A percentile compares a stretch with the other conserved stretches of the same genome.
These are phyloP conservation scores for Zaprionus tsacasi DNA, from an alignment of 1,140 invertebrate genomes.

Conservation along the genomic window DNA sequence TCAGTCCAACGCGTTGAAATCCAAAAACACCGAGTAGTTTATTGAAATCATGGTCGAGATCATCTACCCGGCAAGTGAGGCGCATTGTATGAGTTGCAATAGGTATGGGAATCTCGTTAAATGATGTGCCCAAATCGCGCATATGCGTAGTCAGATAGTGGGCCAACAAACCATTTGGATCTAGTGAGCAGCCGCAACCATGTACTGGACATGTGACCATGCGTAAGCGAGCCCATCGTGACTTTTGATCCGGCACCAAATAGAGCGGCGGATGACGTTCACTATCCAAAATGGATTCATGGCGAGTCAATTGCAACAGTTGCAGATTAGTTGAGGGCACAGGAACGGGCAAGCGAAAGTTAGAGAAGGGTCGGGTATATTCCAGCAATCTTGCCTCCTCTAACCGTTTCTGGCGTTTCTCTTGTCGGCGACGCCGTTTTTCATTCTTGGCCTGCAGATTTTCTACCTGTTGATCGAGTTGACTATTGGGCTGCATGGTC, in stretches of 20 bases:
- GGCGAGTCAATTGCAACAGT: slow-evolving; percentile 25
- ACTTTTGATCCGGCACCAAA: slow-evolving; percentile 38
- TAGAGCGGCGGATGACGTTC: slow-evolving; percentile 28
- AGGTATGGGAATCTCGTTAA: slow-evolving; percentile 40
- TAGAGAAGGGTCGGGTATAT: slow-evolving; percentile 45
- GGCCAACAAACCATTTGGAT: slow-evolving; percentile 39
- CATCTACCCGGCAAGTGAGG: slow-evolving; percentile 32
- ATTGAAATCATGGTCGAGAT: slow-evolving; percentile 43
- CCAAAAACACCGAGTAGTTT: slow-evolving; percentile 50
- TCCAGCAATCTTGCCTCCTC: neutral
- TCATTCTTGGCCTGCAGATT: neutral
- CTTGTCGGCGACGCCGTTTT: slow-evolving; percentile 23
- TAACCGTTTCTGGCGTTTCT: slow-evolving; percentile 32
- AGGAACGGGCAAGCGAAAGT: slow-evolving; percentile 45
- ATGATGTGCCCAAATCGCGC: slow-evolving; percentile 21
- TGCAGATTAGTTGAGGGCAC: slow-evolving; percentile 42
- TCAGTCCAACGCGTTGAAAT: slow-evolving; percentile 54
- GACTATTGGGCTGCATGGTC: slow-evolving; percentile 18
- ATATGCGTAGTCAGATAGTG: slow-evolving; percentile 54
- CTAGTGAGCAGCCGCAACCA: slow-evolving; percentile 34
- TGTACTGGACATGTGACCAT: slow-evolving; percentile 46
- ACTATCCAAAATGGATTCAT: slow-evolving; percentile 29
- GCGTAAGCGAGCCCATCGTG: slow-evolving; percentile 40
- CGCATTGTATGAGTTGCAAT: slow-evolving; percentile 12
- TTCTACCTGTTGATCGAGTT: neutral